Conservation (phyloP, 2,797 vertebrate genomes). For the Coendou prehensilis region DNA sequence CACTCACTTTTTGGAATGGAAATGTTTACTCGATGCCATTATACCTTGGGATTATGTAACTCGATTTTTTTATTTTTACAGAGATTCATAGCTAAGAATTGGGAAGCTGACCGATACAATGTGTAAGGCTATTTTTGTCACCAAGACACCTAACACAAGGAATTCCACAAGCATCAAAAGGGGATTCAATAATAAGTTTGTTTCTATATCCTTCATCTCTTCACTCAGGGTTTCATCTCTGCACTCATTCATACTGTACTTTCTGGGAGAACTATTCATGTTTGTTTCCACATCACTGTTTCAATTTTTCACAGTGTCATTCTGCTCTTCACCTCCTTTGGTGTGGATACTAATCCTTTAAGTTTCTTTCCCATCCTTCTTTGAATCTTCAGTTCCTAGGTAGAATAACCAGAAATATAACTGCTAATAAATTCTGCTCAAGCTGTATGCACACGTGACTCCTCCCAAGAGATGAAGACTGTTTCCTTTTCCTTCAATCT, state of each 20-base stretch:
- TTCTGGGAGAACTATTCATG: neutral
- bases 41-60: neutral
- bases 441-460: neutral
- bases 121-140: neutral
- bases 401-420: neutral
- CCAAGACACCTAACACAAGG: neutral
- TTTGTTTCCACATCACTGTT: neutral
- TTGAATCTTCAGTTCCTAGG: slow-evolving; percentile 34
- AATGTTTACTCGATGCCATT: neutral
- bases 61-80: neutral
- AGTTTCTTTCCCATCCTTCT: slow-evolving; percentile 14
- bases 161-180: neutral
- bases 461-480: neutral
- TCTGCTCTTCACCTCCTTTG: neutral
- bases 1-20: neutral
- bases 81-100: neutral
- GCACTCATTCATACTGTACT: neutral
- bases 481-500: neutral
- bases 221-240: neutral
- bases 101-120: neutral
- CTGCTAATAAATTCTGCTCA: neutral
- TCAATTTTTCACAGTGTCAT: neutral
- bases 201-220: neutral
- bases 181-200: neutral
- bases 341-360: neutral